These are phyloP conservation scores for Drosophila pallidifrons DNA, from an alignment of 1,140 invertebrate species.

Conservation along the genomic window DNA sequence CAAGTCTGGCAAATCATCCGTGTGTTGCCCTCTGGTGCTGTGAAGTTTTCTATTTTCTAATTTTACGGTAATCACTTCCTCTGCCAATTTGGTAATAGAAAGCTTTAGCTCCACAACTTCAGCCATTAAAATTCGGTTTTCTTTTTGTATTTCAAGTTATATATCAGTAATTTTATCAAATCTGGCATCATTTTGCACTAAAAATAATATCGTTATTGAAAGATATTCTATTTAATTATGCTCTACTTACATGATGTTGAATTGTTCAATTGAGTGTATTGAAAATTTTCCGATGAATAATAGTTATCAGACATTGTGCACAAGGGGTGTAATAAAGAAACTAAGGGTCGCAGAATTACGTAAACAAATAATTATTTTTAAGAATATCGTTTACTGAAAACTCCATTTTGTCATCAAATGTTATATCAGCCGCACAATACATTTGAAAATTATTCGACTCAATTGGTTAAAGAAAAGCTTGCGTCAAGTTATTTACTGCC, in stretches of 20 bases:
- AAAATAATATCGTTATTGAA: neutral
- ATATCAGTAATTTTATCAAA: too few species aligned
- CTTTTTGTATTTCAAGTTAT: too few species aligned
- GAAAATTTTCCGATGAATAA: too few species aligned
- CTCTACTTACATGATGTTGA: neutral
- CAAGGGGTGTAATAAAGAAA: neutral
- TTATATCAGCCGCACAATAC: slow-evolving; percentile 36
- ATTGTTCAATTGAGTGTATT: neutral
- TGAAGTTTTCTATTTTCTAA: too few species aligned
- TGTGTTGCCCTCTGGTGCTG: too few species aligned
- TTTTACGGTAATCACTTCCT: too few species aligned
- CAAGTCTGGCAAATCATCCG: too few species aligned
- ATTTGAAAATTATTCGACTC: slow-evolving; percentile 29
- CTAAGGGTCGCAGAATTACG: slow-evolving; percentile 16
- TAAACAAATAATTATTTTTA: slow-evolving; percentile 47
- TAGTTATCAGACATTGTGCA: too few species aligned
- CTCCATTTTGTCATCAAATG: slow-evolving; percentile 24
- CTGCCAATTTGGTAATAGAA: too few species aligned
- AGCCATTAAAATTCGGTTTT: too few species aligned
- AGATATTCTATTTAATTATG: neutral
- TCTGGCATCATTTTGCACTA: too few species aligned
- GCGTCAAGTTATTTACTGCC: slow-evolving; percentile 28
- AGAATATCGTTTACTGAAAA: slow-evolving; percentile 31
- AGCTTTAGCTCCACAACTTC: too few species aligned
- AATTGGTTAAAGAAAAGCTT: slow-evolving; percentile 35